These are phyloP conservation scores for Drosophila flavopinicola DNA, from an alignment of 2,888 invertebrate genomes.

Conservation along the genomic window DNA sequence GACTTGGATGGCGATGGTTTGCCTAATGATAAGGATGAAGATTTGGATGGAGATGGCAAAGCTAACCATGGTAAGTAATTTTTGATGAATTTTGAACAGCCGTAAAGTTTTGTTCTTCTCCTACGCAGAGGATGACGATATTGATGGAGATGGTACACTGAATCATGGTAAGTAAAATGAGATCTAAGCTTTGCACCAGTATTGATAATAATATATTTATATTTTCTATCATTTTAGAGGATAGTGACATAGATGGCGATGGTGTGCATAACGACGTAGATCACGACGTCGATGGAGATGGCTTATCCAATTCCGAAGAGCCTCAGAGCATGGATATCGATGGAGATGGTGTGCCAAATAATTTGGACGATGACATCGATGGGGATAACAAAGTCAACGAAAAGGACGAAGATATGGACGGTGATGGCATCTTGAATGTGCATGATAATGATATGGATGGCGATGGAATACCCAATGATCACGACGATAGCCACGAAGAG, in stretches of 20 bases:
- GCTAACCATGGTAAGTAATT: conserved; percentile 71
- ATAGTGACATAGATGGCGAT: conserved; percentile 83
- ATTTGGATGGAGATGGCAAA: conserved; percentile 77
- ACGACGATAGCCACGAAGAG: conserved; percentile 73
- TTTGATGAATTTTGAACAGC: not conserved
- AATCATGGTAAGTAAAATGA: conserved; percentile 70
- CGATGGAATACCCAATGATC: conserved; percentile 67
- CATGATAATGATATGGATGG: conserved; percentile 68
- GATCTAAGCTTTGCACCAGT: too few species aligned
- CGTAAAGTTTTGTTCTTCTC: not conserved
- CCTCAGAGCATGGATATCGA: conserved; percentile 63
- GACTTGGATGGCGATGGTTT: conserved; percentile 84
- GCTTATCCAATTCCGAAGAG: conserved; percentile 60
- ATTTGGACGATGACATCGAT: conserved; percentile 70
- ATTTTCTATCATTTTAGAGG: conserved; percentile 74
- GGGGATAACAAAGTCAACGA: conserved; percentile 83
- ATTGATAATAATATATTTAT: not conserved
- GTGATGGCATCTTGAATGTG: conserved; percentile 83
- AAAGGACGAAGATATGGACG: conserved; percentile 83
- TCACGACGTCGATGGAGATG: conserved; percentile 68
- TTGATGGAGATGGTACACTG: conserved; percentile 64
- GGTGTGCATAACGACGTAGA: conserved; percentile 79
- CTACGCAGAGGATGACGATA: conserved; percentile 62
- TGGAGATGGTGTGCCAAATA: conserved; percentile 65
- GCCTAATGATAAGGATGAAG: conserved; percentile 77